These are phyloP conservation scores for Craseonycteris thonglongyai DNA, from an alignment of 2,113 vertebrate species.

Conservation along the genomic window DNA sequence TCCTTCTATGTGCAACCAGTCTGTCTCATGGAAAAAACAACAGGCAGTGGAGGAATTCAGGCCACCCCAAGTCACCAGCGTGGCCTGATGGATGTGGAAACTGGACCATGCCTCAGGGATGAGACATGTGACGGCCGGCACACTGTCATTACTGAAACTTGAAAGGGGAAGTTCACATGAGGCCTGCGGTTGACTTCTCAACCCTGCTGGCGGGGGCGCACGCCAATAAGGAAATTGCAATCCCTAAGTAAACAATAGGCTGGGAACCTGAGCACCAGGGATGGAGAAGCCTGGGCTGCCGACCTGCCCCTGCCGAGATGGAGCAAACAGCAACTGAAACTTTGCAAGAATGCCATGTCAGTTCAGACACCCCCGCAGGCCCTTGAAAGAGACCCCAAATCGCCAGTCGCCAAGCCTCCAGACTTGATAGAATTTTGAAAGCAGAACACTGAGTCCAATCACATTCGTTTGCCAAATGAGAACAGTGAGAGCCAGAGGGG, in stretches of 20 bases:
- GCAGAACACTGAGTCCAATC: background rate
- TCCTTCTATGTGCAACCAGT: slow-evolving; percentile 7
- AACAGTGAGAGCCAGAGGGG: background rate
- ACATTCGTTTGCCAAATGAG: background rate
- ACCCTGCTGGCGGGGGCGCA: slow-evolving; percentile 6
- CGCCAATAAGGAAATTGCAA: slow-evolving; percentile 59
- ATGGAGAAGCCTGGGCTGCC: background rate
- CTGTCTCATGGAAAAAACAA: slow-evolving; percentile 53
- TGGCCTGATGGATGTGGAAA: slow-evolving; percentile 55
- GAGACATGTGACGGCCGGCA: background rate
- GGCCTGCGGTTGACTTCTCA: slow-evolving; percentile 64
- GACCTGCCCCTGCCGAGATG: background rate
- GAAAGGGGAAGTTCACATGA: slow-evolving; percentile 64
- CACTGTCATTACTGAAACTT: slow-evolving; percentile 63
- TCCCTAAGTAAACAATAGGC: slow-evolving; percentile 59
- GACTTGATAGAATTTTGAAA: slow-evolving; percentile 4
- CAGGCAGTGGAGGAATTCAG: slow-evolving; percentile 38
- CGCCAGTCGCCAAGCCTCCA: background rate
- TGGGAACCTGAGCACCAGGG: slow-evolving; percentile 37
- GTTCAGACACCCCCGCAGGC: background rate
- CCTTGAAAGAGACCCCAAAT: slow-evolving; percentile 14
- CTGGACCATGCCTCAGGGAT: slow-evolving; percentile 39
- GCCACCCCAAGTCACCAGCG: slow-evolving; percentile 39
- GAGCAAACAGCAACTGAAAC: slow-evolving; percentile 7
- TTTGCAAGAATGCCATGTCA: background rate